phyloP scores from a whole-genome alignment of 2,113 vertebrate genomes.

The Physeter macrocephalus region DNA sequence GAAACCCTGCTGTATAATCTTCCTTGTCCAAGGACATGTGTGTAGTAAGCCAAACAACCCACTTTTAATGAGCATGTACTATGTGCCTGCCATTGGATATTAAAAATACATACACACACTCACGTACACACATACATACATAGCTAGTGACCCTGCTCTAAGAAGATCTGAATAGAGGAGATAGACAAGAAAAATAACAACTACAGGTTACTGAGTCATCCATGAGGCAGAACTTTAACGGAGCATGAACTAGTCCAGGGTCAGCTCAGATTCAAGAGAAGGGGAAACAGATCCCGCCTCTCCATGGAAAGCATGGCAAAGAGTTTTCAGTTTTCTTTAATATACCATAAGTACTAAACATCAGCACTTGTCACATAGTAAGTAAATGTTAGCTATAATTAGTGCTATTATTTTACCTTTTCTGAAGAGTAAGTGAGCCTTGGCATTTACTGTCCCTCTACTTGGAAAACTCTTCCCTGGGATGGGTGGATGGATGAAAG shows the following conservation, averaged over 20 bases:
- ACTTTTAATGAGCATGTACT: not conserved
- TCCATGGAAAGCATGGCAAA: not conserved
- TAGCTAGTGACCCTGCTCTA: not conserved
- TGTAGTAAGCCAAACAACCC: not conserved
- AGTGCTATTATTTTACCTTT: not conserved
- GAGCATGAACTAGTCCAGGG: not conserved
- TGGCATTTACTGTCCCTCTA: not conserved
- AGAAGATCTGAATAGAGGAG: not conserved
- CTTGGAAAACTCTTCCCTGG: not conserved
- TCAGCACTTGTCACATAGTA: not conserved
- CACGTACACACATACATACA: not conserved
- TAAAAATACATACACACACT: not conserved
- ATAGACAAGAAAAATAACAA: not conserved
- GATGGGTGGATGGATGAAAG: not conserved
- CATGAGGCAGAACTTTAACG: not conserved
- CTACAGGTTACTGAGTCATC: not conserved
- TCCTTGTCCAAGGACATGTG: not conserved
- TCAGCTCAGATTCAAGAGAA: not conserved
- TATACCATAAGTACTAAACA: not conserved
- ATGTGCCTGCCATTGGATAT: not conserved
- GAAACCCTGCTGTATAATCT: not conserved
- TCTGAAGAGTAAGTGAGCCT: not conserved
- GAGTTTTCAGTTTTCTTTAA: not conserved
- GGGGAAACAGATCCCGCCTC: not conserved
- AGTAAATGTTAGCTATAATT: not conserved